Conservation (phyloP, 2,888 invertebrate genomes). For the Dryocosmus kuriphilus region DNA sequence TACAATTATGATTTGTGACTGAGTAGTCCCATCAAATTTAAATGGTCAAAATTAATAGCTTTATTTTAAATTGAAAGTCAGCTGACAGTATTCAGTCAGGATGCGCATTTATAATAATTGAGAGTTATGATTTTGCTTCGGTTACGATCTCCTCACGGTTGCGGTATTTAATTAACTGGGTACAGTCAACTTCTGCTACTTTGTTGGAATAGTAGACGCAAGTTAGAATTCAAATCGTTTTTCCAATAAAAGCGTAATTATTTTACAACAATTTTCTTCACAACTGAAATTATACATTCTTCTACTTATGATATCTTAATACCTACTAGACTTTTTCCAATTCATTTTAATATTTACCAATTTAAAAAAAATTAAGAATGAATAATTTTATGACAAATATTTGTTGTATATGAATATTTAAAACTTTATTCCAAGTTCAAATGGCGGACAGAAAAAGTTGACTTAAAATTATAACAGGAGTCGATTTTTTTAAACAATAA, state of each 20-base stretch:
- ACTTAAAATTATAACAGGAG: no score
- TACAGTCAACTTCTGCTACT: conserved; percentile 2
- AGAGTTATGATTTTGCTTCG: conserved; percentile 19
- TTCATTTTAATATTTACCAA: not conserved
- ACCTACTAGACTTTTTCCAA: not conserved
- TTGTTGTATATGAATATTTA: not conserved
- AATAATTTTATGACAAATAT: no score
- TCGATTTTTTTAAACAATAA: no score
- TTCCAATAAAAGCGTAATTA: not conserved
- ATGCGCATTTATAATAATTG: conserved; percentile 33
- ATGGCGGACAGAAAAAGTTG: no score
- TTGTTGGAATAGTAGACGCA: conserved; percentile 4
- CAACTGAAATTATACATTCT: not conserved
- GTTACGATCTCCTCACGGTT: conserved; percentile 2
- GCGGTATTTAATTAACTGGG: conserved; percentile 10
- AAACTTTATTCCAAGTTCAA: not conserved
- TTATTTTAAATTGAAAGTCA: conserved; percentile 27
- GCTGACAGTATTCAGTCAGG: conserved; percentile 9
- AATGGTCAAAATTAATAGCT: conserved; percentile 26
- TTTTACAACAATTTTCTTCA: not conserved
- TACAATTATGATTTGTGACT: conserved; percentile 13
- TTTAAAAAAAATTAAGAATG: not conserved
- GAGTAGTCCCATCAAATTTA: not conserved
- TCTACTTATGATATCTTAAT: not conserved
- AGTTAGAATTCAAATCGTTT: not conserved